A percentile compares a stretch with the other conserved stretches of the same genome.
phyloP scores from a whole-genome alignment of 2,113 vertebrate species.

The Pituophis catenifer region DNA sequence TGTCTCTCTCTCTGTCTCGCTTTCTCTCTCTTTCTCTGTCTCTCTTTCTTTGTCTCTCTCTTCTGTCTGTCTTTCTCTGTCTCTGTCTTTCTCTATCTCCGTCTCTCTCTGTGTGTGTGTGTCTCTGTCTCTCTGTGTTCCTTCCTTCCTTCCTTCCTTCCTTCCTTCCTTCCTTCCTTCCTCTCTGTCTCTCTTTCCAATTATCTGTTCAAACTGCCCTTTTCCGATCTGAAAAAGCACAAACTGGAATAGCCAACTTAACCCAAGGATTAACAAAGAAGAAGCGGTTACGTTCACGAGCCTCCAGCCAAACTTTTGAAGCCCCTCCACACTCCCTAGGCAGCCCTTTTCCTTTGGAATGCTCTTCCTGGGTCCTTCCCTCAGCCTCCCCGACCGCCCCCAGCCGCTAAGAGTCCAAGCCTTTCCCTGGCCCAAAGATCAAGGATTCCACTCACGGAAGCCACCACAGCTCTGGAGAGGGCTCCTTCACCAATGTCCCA shows the following conservation, averaged over 20 bases:
- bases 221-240: background rate
- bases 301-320: background rate
- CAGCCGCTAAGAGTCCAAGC: background rate
- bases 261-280: background rate
- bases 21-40: no score
- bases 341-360: background rate
- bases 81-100: no score
- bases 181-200: background rate
- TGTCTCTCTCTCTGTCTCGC: no score
- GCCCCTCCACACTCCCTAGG: background rate
- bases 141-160: no score
- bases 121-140: rapidly evolving
- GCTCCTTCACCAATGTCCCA: background rate
- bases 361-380: background rate
- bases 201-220: background rate
- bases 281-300: background rate
- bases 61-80: rapidly evolving
- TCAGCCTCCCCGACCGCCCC: rapidly evolving
- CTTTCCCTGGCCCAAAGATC: background rate
- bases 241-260: background rate
- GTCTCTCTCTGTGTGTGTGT: no score
- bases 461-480: slow-evolving; percentile 52
- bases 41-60: no score
- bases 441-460: slow-evolving; percentile 51
- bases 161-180: no score